Percentiles rank a stretch among this genome's conserved stretches.
These are phyloP conservation scores for Rhinolophus ferrumequinum DNA, from an alignment of 2,113 vertebrate genomes.

Conservation along the genomic window DNA sequence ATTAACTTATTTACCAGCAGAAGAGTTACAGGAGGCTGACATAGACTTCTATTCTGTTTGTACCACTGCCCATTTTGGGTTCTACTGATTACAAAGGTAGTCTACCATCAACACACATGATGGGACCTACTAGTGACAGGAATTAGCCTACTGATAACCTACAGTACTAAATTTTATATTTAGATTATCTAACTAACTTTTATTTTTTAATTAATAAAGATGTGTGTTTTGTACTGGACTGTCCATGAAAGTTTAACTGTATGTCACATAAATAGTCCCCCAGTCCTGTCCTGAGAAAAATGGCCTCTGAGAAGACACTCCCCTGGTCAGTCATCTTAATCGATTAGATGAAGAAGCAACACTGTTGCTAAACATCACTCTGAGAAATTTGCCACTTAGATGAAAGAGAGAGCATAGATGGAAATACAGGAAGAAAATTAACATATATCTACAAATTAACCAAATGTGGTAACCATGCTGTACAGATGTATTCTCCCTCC, in stretches of 20 bases:
- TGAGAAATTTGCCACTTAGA: neutral
- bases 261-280: neutral
- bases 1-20: neutral
- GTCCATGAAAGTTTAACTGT: neutral
- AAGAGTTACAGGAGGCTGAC: neutral
- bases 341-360: neutral
- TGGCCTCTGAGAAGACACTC: neutral
- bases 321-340: too few species aligned
- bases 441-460: neutral
- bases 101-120: neutral
- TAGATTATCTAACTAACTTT: neutral
- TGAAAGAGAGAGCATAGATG: neutral
- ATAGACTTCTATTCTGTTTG: neutral
- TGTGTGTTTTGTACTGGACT: neutral
- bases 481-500: neutral
- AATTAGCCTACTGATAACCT: neutral
- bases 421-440: neutral
- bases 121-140: neutral
- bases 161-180: neutral
- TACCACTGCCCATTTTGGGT: neutral
- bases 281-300: neutral
- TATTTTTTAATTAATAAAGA: neutral
- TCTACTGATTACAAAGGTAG: neutral
- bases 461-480: neutral
- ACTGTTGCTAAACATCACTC: neutral